Conservation (phyloP, 2,797 vertebrate species). For the Enteromius argenteus region DNA sequence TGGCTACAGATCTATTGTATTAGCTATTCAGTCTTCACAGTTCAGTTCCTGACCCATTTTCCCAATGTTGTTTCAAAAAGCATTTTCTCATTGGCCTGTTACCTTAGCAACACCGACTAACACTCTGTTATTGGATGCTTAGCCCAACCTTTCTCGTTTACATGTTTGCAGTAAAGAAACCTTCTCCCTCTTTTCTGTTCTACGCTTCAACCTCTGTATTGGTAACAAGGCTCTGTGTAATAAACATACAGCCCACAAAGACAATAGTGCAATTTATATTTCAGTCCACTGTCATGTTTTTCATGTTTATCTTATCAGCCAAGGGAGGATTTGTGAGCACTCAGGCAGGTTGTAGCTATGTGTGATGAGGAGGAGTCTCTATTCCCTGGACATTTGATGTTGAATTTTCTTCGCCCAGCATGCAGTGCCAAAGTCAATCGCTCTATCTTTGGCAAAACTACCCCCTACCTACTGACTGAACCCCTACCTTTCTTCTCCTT, state of each 20-base stretch:
- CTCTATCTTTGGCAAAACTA: background rate
- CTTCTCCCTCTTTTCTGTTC: background rate
- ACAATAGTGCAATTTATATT: background rate
- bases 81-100: background rate
- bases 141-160: background rate
- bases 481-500: background rate
- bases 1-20: background rate
- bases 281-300: constrained; percentile 27
- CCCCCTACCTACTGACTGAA: constrained; percentile 13
- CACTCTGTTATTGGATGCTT: background rate
- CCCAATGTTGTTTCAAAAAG: background rate
- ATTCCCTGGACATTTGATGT: constrained; percentile 16
- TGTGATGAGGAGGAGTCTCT: constrained; percentile 26
- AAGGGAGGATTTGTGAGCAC: constrained; percentile 39
- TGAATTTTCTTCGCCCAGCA: constrained; percentile 38
- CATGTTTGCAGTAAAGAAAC: constrained; percentile 21
- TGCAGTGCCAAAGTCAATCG: constrained; percentile 18
- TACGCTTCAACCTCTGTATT: background rate
- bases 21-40: background rate
- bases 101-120: background rate
- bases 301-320: constrained; percentile 38
- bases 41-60: background rate
- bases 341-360: constrained; percentile 24
- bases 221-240: background rate
- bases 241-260: background rate